Base-by-base conservation (phyloP, 2,888 invertebrate genomes). In the Venustoraphidia nigricollis region DNA sequence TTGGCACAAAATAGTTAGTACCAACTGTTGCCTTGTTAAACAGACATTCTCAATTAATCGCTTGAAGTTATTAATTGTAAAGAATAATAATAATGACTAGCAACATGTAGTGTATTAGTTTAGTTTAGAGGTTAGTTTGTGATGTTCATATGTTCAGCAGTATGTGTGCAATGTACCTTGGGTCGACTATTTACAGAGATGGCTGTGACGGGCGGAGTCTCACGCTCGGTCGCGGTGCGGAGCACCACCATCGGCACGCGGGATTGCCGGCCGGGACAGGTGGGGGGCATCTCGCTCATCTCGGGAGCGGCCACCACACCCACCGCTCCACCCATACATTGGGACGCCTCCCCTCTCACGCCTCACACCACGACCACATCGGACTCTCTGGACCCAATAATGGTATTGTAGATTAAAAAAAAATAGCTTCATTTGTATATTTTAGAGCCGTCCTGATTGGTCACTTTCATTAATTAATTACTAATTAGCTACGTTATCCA, bases 321-420 rank as follows among this genome's bases (percentile, higher is more conserved):
- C 45, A 45, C 45, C 45, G 45, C 27, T 36, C 66, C 56, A 64
- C 67, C 56, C 81, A 80, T 72, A 82, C 80, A 61, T 73, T 81
- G 58, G 83, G 79, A 63, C 74, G 81, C 62, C 62, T 75, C 64
- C 75, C 76, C 55, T 76, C 76, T 59, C 73, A 73, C 61, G 70
- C 72, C 60, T 74, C 75, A 67, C 77, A 79, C 59, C 74, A 66
- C 58, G 71, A 73, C 58, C 66, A 52, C 50, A 48, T 50, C 50
- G 50, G 48, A 50, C 57, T 73, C 63, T 56, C 72, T 66, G 79
- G 79, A 66, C 79, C 79, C 61, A 80, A 86, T 75, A 81, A 82
- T 72, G 82, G 81, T 70, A 39, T 9, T 39, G 14, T 39, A 8
- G 2, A 39, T 39, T 39, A 8, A 39, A 39, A 39, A 8, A 39